Base-by-base conservation (phyloP, 1,140 invertebrate genomes). In the Drosophila erecta region DNA sequence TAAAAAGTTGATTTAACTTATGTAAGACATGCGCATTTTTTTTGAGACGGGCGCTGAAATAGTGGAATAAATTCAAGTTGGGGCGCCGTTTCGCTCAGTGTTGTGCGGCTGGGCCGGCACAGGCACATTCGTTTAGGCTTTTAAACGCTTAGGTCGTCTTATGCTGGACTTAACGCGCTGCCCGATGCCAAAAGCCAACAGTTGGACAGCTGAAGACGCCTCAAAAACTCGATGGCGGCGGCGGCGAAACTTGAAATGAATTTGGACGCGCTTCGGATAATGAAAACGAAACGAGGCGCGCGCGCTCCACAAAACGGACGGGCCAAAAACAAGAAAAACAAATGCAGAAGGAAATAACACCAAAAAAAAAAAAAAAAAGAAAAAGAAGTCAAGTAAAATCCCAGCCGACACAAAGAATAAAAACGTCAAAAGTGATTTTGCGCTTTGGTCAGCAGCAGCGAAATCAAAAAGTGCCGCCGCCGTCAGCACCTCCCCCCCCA, bases 401-500 rank as follows among this genome's bases (percentile, higher is more conserved):
- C 79, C 47, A 85, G 73, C 64, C 60, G 79, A 90, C 73, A 80
- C 69, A 89, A 70, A 81, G 84, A 89, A 89, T 86, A 89, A 85
- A 87, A 90, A 84, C 85, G 84, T 89, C 85, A 89, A 89, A 89
- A 89, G 85, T 80, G 80, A 89, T 90, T 89, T 89, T 90, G 86
- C 69, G 77, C 76, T 78, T 81, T 79, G 84, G 61, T 89, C 83
- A 79, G 64, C 84, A 71, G 60, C 43, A 50, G 27, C 47, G 74
- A 83, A 89, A 86, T 87, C 79, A 86, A 81, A 86, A 86, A 87
- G 71, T 70, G 62, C 49, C 65, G 66, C 67, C 67, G 37, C 78
- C 65, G 41, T 81, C 78, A 85, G 73, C 81, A 74, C 65, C 69
- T 85, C 44, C 79, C 24, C 70, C 24, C 24, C 70, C 20, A 37